Base-by-base conservation (phyloP, 2,888 invertebrate species). In the Drosophila austrosaltans region DNA sequence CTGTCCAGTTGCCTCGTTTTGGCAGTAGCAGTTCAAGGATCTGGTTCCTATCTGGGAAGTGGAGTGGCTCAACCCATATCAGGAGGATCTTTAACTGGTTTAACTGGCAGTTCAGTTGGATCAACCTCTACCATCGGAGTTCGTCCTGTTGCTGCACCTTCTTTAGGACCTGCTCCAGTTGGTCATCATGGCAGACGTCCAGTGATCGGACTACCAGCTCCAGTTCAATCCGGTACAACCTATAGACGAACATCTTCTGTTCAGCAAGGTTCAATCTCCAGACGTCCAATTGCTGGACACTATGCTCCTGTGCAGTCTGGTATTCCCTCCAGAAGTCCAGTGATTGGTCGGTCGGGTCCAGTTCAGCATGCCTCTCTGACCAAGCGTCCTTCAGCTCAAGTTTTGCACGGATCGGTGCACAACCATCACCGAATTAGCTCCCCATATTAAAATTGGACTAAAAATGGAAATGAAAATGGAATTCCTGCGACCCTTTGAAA, bases 1-100 rank as follows among this genome's bases (percentile, higher is more conserved):
- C 12, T 57, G 22, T 57, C 32, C 36, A 57, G 57, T 39, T 57
- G 57, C n/a, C 57, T 57, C 36, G 22, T 22, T 22, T 39, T 57
- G 57, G 39, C 36, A 3, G 39, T 39, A 12, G 39, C 39, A 25
- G 39, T 4, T 8, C 57, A 57, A 12, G 57, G 22, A 25, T 10
- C 57, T 6, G 10, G 6, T n/a, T n/a, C 48, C 1, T 12, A 57
- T 57, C 6, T 2, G 6, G 12, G 39, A 57, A 25, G 12, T n/a
- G 39, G 10, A 5, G 10, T 22, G 22, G 10, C 10, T 36, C 28
- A 56, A 10, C 32, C 56, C 8, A 28, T 20, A 20, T n/a, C 56
- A 16, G 10, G 6, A 1, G 56, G 56, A 39, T 12, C n/a, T 16
- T 16, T 16, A 16, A 16, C 16, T 22, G 57, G 57, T 16, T 12